Base-by-base conservation (phyloP, 2,797 vertebrate species). In the Momotus momota region DNA sequence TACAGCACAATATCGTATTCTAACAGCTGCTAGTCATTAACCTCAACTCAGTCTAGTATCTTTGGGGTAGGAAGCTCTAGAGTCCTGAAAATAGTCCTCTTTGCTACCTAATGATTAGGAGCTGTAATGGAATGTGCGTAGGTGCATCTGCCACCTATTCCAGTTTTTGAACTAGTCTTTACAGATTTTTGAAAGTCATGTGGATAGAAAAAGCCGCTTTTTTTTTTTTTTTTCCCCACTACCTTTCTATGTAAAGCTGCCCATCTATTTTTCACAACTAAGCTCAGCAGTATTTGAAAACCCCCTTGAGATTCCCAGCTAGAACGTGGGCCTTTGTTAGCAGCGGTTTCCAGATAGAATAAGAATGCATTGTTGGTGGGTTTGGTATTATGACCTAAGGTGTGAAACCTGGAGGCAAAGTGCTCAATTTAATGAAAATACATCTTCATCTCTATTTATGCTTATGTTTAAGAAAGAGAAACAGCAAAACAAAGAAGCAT, bases 201-300 rank as follows among this genome's bases (percentile, higher is more conserved):
- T 48, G 25, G 13, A 31, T 62, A 12, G 45, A 70, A 57, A 71
- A 67, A 10, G 5, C 1, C 0, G 35, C 35, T 35, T 35, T 35
- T 35, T 35, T 35, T 35, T 35, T 35, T 35, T 70, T 46, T 25
- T 51, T 1, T 0, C 2, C 11, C 1, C 11, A 2, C 15, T 65
- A 48, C 14, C 4, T 62, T 67, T 60, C 21, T 48, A 17, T 1
- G 3, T 13, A 79, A 71, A 65, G 27, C 17, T 8, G 1, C 3
- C 27, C 14, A 6, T 45, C 23, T 33, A 18, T 45, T 6, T 0
- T 51, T 81, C 14, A 26, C 8, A 55, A 26, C 21, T 83, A 74
- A 87, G 70, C 14, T 62, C 26, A 78, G 5, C 4, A 55, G 5
- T 7, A 9, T 48, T 93, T 79, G 33, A 60, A 79, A 84, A 94